Base-by-base conservation (phyloP, 1,140 invertebrate species). In the Drosophila prosaltans region DNA sequence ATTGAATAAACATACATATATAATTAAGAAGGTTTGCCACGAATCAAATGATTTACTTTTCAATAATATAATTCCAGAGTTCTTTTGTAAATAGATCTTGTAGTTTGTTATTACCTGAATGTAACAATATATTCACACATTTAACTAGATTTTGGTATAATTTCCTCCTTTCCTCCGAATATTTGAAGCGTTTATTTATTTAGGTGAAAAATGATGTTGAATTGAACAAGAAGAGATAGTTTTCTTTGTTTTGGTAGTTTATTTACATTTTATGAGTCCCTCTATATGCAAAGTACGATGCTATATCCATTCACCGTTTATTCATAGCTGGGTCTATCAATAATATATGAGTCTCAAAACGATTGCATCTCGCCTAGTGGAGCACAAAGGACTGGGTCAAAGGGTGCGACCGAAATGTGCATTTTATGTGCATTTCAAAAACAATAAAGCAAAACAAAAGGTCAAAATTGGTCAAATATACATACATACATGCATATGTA, bases 381-480 rank as follows among this genome's bases (percentile, higher is more conserved):
- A 43, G 9, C 51, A 69, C 65, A 78, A 64, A 64, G 65, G 66
- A 63, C 48, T 55, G 68, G 30, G 54, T 55, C 64, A 67, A 81
- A 82, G 21, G 2, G 45, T 45, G 43, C 16, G 43, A 24, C 45
- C 43, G 11, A 51, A 51, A 51, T 51, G 45, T 67, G 74, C 80
- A 81, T 81, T 81, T 81, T 78, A 81, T 81, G 80, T 82, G 80
- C 60, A 81, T 82, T 82, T 78, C 65, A 82, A 81, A 78, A 78
- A 81, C 80, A 81, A 81, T 81, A 82, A 82, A 74, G 65, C 80
- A 82, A 82, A 82, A 81, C 80, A 81, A 81, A 78, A 74, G 80
- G 51, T 66, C 71, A 81, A 78, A 78, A 74, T 81, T 65, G 68
- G 65, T 6, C 43, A 54, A 16, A n/a, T 45, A 36, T 36, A 36